These are phyloP conservation scores for Neosalanx taihuensis DNA, from an alignment of 2,797 vertebrate genomes.

Conservation along the genomic window DNA sequence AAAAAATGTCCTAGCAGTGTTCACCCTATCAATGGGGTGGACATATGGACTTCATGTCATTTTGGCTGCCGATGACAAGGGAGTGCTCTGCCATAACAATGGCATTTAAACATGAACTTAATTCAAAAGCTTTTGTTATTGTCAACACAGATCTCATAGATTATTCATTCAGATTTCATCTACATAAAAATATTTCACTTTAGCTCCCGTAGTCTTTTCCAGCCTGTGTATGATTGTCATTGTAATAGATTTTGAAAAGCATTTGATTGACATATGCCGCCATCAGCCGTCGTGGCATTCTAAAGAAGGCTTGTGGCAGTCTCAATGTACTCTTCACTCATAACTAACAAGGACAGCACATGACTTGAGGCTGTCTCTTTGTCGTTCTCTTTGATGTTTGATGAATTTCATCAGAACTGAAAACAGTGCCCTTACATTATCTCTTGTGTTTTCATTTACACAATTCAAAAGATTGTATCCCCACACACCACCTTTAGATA, in stretches of 20 bases:
- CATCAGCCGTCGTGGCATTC: slow-evolving; percentile 65
- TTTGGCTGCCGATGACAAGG: background rate
- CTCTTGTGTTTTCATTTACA: background rate
- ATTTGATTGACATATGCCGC: slow-evolving; percentile 67
- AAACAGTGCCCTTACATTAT: slow-evolving; percentile 25
- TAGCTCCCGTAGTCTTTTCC: background rate
- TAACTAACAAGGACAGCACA: slow-evolving; percentile 71
- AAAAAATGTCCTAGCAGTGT: background rate
- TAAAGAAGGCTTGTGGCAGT: slow-evolving; percentile 65
- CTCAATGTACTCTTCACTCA: slow-evolving; percentile 65
- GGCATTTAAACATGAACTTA: background rate
- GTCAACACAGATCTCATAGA: background rate
- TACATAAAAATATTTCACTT: slow-evolving; percentile 1
- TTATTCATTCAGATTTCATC: background rate
- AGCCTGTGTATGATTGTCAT: slow-evolving; percentile 51
- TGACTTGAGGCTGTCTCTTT: slow-evolving; percentile 67
- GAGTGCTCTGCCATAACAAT: background rate
- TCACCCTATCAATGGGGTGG: background rate
- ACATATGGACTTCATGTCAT: slow-evolving; percentile 1
- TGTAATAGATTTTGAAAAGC: slow-evolving; percentile 33
- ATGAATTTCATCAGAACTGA: slow-evolving; percentile 56
- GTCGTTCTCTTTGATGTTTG: slow-evolving; percentile 65
- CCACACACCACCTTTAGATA: background rate
- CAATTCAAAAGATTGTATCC: background rate
- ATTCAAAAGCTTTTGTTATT: background rate